Percentiles rank a stretch among this genome's conserved stretches.
Evolutionary conservation across 2,113 vertebrate genomes (phyloP).

Genomic region (Guaruba guarouba): DNA sequence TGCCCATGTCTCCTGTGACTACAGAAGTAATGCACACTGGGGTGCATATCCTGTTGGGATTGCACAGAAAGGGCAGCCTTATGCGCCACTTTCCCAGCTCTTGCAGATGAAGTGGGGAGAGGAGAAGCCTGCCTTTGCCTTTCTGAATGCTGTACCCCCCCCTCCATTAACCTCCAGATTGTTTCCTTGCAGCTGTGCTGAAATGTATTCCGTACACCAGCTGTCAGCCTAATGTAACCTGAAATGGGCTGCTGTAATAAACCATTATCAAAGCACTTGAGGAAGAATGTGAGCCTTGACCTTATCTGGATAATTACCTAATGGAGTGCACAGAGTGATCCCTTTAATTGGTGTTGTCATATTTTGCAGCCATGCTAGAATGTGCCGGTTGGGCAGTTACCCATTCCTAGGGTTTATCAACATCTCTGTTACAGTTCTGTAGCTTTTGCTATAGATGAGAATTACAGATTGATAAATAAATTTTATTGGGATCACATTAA

Average conservation of each 20-base stretch:
- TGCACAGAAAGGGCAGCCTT: not conserved
- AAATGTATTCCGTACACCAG: conserved; percentile 45
- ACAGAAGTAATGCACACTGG: not conserved
- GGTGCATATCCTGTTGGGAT: not conserved
- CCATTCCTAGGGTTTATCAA: not conserved
- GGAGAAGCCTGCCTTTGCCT: not conserved
- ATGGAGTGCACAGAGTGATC: conserved; percentile 38
- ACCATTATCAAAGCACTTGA: conserved; percentile 55
- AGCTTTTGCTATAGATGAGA: not conserved
- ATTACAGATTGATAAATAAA: not conserved
- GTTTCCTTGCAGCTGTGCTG: conserved; percentile 12
- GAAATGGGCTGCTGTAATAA: conserved; percentile 59
- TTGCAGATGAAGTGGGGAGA: not conserved
- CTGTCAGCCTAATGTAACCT: conserved; percentile 54
- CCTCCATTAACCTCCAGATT: conserved; percentile 9
- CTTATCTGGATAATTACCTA: conserved; percentile 65
- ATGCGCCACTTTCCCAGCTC: not conserved
- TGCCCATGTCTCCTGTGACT: not conserved
- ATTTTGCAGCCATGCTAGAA: not conserved
- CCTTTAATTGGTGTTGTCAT: conserved; percentile 57
- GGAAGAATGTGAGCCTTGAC: conserved; percentile 64
- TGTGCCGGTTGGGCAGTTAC: not conserved
- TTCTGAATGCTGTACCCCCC: not conserved
- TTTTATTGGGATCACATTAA: not conserved
- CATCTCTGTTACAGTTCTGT: not conserved